Base-by-base conservation (phyloP, 2,797 vertebrate species). In the Platyrinchus mystaceus region DNA sequence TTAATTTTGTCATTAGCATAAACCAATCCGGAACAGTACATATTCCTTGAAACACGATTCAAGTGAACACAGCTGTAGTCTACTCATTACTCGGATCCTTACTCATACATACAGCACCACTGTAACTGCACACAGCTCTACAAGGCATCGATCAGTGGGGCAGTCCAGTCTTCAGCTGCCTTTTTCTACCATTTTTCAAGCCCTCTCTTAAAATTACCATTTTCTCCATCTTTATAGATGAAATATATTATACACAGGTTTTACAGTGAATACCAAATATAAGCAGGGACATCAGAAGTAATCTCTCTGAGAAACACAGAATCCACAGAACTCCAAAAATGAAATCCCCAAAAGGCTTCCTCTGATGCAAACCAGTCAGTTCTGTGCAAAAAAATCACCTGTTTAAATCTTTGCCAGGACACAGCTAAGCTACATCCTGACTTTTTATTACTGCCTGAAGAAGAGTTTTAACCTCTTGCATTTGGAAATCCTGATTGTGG, bases 1-100 rank as follows among this genome's bases (percentile, higher is more conserved):
- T 47, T 86, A 81, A 59, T 79, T 87, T 92, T 94, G 12, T 43
- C 26, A 79, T 69, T 84, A 89, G 71, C 82, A 85, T 75, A 91
- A 91, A 66, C 5, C n/a, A 91, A 69, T 11, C 4, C 55, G 70
- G 82, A 82, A 82, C 18, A 74, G 81, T 44, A 82, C 37, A 43
- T 58, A 87, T 74, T 55, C 47, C 80, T 21, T 87, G 56, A 89
- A 91, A 93, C 7, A 22, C 23, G 63, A 70, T 18, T 70, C 39
- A 82, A 66, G 27, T 70, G 64, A 89, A 83, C 28, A 67, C 52
- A 91, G 82, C 34, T 95, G 82, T 76, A 79, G 83, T 64, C 47
- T 34, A 47, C n/a, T 76, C 7, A n/a, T 76, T 73, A 87, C 89
- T 89, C 55, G 73, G 59, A 62, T 37, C 36, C 47, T 79, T 62